Percentiles rank a stretch among this genome's conserved stretches.
phyloP scores from a whole-genome alignment of 2,113 vertebrate genomes.

The Neotragus moschatus region DNA sequence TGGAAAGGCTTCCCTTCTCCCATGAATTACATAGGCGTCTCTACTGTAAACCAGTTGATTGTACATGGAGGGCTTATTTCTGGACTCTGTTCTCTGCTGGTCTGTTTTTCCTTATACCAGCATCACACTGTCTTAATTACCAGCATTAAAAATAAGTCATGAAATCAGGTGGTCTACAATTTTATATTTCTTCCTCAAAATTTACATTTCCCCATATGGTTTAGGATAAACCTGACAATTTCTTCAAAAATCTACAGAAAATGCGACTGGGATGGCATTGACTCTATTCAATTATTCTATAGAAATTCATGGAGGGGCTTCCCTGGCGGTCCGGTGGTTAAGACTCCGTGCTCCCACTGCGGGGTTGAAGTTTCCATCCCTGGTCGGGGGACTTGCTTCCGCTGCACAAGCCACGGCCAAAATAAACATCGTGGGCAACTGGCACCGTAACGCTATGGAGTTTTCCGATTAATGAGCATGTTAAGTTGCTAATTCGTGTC shows the following conservation, averaged over 20 bases:
- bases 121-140: accelerated
- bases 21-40: accelerated
- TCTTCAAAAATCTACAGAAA: neutral
- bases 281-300: neutral
- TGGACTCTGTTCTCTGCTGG: too few species aligned
- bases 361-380: neutral
- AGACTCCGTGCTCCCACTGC: accelerated
- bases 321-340: neutral
- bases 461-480: accelerated
- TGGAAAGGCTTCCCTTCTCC: neutral
- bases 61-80: accelerated
- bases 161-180: neutral
- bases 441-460: too few species aligned
- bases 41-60: accelerated
- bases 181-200: neutral
- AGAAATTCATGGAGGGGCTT: neutral
- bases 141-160: accelerated
- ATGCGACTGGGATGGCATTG: neutral
- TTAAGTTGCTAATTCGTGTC: neutral
- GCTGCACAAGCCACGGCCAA: accelerated
- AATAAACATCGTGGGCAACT: accelerated
- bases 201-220: neutral
- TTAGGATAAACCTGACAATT: neutral
- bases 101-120: neutral
- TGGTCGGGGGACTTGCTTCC: neutral